Evolutionary conservation across 2,797 vertebrate species (phyloP).

Genomic region (Synaphobranchus kaupii): DNA sequence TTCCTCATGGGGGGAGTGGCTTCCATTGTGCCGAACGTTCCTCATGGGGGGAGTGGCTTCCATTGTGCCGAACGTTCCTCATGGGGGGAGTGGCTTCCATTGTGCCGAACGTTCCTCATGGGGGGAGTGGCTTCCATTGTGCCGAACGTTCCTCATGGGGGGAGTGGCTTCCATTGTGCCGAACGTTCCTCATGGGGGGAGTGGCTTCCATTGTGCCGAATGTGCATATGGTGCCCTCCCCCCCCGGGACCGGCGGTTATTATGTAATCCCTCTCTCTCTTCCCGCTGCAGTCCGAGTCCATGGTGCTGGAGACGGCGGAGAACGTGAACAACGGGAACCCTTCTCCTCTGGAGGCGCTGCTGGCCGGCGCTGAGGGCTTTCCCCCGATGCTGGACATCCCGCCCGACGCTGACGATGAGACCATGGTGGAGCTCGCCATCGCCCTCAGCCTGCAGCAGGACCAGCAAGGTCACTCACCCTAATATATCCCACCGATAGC

Average conservation of each 20-base stretch:
- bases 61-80: too few relatives aligned
- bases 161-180: too few relatives aligned
- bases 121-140: too few relatives aligned
- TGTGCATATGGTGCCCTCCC: too few relatives aligned
- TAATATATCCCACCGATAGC: background rate
- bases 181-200: too few relatives aligned
- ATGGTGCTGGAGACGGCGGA: conserved; percentile 98
- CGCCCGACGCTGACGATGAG: conserved; percentile 97
- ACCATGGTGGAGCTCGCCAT: conserved; percentile 99
- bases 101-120: too few relatives aligned
- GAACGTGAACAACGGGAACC: conserved; percentile 95
- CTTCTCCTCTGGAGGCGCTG: conserved; percentile 93
- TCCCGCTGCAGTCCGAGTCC: conserved; percentile 85
- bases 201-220: too few relatives aligned
- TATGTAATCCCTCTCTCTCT: conserved; percentile 47
- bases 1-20: too few relatives aligned
- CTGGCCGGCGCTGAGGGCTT: conserved; percentile 98
- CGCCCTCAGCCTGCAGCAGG: conserved; percentile 95
- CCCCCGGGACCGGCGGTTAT: conserved; percentile 27
- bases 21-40: too few relatives aligned
- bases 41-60: too few relatives aligned
- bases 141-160: too few relatives aligned
- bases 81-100: too few relatives aligned
- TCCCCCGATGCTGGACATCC: conserved; percentile 97
- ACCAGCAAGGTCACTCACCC: conserved; percentile 87